Base-by-base conservation (phyloP, 2,888 invertebrate species). In the Caenorhabditis wallacei region DNA sequence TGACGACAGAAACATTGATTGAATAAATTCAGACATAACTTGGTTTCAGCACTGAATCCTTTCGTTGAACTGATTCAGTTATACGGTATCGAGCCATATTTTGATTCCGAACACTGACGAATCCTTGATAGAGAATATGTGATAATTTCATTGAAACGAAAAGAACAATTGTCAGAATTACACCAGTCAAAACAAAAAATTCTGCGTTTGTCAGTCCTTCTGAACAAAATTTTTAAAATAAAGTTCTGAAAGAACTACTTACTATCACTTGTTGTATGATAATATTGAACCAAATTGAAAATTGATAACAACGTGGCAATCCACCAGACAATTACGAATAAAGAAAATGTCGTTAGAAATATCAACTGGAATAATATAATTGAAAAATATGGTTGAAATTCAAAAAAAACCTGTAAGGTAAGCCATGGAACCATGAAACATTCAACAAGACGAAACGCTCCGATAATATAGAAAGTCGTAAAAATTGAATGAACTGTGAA, bases 291-390 rank as follows among this genome's bases (percentile, higher is more conserved):
- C 8, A 87, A 57, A 51, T 84, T 85, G 68, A 87, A 87, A 8
- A 82, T 43, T 2, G 85, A 64, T n/a, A 87, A 54, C 11, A 87
- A 35, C 2, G 87, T 84, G 2, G 84, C 85, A 20, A 87, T 85
- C 87, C 87, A 87, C 87, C 87, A 87, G 20, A 85, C 80, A 51
- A 87, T 81, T 1, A 82, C 72, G n/a, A 87, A 82, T 11, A 87
- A 63, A 1, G 80, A 61, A 24, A 83, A 70, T 10, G 80, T 78
- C 11, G 85, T 82, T 1, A 84, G 59, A 18, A 81, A 71, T 26
- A 87, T 84, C 11, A 87, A 30, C 82, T 87, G 66, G 48, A 85
- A 84, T 24, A 8, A 48, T 11, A 11, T 24, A n/a, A 18, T n/a
- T n/a, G n/a, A n/a, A n/a, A n/a, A n/a, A n/a, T n/a, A n/a, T 57